Evolutionary conservation across 2,113 vertebrate genomes (phyloP).

Genomic region (Neofelis nebulosa): DNA sequence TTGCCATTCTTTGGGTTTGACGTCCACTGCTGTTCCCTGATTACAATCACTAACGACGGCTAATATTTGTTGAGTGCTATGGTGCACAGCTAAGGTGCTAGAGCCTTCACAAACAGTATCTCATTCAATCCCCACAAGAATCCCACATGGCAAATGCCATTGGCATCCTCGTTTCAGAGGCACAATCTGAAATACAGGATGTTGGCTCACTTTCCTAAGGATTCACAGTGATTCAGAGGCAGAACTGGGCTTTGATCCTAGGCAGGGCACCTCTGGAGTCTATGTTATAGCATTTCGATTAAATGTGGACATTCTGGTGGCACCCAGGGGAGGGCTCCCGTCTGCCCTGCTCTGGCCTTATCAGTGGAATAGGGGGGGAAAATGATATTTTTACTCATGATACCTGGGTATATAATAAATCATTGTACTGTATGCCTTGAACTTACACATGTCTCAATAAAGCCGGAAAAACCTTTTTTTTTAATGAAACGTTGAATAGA

Average conservation of each 20-base stretch:
- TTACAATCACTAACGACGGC: neutral
- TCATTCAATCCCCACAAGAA: neutral
- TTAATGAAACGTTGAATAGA: neutral
- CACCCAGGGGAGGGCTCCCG: neutral
- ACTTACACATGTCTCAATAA: neutral
- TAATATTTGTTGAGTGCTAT: neutral
- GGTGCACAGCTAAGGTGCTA: neutral
- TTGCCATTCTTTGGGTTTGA: neutral
- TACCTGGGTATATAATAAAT: neutral
- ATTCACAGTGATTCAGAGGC: neutral
- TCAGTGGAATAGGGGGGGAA: neutral
- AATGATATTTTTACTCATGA: neutral
- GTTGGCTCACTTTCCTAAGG: neutral
- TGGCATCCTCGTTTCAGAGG: neutral
- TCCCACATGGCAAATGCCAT: neutral
- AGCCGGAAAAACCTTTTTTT: neutral
- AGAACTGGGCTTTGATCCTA: neutral
- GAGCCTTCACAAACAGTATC: neutral
- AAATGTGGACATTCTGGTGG: neutral
- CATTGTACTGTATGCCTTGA: neutral
- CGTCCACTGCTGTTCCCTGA: neutral
- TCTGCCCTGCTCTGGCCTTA: neutral
- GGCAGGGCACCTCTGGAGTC: neutral
- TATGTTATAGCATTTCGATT: neutral
- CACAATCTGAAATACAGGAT: neutral